Percentiles rank a stretch among this genome's conserved stretches.
Evolutionary conservation across 2,888 invertebrate genomes (phyloP).

Genomic region (Nebria brevicollis): DNA sequence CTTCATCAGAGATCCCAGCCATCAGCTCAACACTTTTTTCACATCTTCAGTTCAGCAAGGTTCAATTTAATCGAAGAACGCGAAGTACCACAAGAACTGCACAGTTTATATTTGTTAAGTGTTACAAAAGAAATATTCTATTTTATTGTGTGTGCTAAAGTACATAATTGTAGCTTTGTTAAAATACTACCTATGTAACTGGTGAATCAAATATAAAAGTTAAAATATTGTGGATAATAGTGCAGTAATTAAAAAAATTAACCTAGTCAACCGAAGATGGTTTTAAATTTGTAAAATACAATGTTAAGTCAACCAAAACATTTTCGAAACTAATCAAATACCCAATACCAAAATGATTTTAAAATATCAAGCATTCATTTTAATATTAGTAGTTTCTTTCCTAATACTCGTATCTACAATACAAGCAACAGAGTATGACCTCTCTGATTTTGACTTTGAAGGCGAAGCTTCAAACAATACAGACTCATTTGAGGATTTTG

Average conservation of each 20-base stretch:
- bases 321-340: not conserved
- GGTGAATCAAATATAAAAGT: not conserved
- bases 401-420: not conserved
- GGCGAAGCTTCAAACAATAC: slow-evolving; percentile 3
- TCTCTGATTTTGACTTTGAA: slow-evolving; percentile 39
- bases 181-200: not conserved
- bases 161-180: not conserved
- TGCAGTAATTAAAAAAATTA: too few species aligned
- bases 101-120: not conserved
- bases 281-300: not conserved
- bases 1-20: not conserved
- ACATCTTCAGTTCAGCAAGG: not conserved
- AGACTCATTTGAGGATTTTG: slow-evolving; percentile 50
- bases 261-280: too few species aligned
- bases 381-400: not conserved
- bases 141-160: not conserved
- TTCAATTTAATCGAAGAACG: not conserved
- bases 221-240: too few species aligned
- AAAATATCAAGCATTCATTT: not conserved
- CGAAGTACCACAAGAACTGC: not conserved
- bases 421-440: slow-evolving; percentile 18
- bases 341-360: not conserved
- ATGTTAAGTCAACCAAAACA: not conserved
- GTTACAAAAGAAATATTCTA: not conserved
- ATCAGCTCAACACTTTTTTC: not conserved